These are phyloP conservation scores for Xiphophorus hellerii DNA, from an alignment of 2,113 vertebrate species.

Conservation along the genomic window DNA sequence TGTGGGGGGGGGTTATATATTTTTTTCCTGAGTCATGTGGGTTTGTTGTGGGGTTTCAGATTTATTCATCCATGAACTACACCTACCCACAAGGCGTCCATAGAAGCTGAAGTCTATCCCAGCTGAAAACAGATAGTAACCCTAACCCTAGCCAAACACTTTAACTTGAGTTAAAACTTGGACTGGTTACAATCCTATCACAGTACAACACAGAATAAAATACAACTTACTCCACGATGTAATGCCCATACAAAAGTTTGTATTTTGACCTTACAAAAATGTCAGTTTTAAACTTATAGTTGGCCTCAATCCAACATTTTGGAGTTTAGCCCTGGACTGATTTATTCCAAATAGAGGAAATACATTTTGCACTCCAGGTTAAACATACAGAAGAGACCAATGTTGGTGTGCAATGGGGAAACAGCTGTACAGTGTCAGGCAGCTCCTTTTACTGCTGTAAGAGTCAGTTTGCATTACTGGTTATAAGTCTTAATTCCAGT, in stretches of 20 bases:
- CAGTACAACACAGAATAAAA: neutral
- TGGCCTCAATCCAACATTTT: neutral
- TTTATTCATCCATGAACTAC: neutral
- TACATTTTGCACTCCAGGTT: neutral
- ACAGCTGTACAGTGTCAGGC: neutral
- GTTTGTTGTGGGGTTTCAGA: conserved; percentile 6
- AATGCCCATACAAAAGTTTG: neutral
- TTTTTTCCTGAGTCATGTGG: neutral
- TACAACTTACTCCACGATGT: neutral
- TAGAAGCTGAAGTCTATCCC: neutral
- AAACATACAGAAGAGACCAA: neutral
- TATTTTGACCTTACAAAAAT: neutral
- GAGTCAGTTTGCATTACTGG: too few relatives aligned
- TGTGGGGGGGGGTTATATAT: neutral
- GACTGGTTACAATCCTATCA: neutral
- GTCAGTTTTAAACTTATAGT: neutral
- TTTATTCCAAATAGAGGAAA: neutral
- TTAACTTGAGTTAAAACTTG: neutral
- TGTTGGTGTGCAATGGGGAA: neutral
- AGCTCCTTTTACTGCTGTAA: too few relatives aligned
- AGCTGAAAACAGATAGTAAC: neutral
- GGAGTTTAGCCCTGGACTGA: neutral
- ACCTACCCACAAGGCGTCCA: neutral
- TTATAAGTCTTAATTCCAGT: too few relatives aligned
- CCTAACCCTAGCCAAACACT: too few relatives aligned